Evolutionary conservation across 2,113 vertebrate species (phyloP).

Genomic region (Ophiodon elongatus): DNA sequence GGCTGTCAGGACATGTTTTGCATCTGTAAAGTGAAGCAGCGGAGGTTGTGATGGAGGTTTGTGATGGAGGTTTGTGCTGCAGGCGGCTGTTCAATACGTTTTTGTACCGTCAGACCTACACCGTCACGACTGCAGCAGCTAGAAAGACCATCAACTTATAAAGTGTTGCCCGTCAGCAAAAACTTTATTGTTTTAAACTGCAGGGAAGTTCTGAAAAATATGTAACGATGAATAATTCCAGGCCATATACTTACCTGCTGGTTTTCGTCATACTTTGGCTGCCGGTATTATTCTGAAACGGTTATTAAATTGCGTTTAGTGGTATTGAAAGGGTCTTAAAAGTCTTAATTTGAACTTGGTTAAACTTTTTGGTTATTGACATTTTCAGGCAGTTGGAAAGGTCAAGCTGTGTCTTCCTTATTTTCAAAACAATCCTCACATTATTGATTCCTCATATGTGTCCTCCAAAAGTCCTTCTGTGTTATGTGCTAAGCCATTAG

Average conservation of each 20-base stretch:
- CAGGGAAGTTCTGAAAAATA: background rate
- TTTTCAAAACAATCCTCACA: slow-evolving; percentile 15
- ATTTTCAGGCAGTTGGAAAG: slow-evolving; percentile 1
- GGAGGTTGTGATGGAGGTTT: too few relatives aligned
- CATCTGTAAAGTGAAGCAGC: background rate
- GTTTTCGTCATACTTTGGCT: background rate
- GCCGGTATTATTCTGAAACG: background rate
- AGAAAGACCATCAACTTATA: too few relatives aligned
- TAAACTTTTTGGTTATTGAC: background rate
- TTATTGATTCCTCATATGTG: background rate
- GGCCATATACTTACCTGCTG: background rate
- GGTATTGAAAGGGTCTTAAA: background rate
- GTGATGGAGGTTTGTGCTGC: too few relatives aligned
- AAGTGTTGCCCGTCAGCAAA: too few relatives aligned
- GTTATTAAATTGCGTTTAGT: background rate
- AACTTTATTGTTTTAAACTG: too few relatives aligned
- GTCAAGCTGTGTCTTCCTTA: slow-evolving; percentile 29
- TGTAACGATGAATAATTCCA: background rate
- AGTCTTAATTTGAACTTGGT: background rate
- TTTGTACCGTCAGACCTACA: background rate
- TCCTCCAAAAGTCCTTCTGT: background rate
- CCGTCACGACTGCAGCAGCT: background rate
- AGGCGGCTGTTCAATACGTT: background rate
- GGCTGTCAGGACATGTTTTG: background rate
- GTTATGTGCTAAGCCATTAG: background rate